These are phyloP conservation scores for Calephelis nemesis DNA, from an alignment of 1,140 invertebrate species.

Conservation along the genomic window DNA sequence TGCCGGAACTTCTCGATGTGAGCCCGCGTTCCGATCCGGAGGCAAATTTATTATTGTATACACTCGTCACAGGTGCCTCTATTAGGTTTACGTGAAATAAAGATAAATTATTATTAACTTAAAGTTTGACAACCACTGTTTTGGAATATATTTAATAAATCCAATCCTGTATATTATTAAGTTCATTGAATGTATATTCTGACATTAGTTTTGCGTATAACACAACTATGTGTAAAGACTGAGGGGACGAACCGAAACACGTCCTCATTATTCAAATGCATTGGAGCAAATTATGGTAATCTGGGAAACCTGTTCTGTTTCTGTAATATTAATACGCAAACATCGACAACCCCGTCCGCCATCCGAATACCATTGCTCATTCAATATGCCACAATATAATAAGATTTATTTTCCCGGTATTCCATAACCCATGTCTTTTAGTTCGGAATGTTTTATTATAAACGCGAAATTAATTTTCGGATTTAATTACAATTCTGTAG, in stretches of 20 bases:
- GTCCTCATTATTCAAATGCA: constrained; percentile 78
- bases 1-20: too few species aligned
- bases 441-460: not conserved
- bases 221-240: constrained; percentile 32
- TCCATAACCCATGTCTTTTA: not conserved
- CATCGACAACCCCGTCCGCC: constrained; percentile 40
- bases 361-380: constrained; percentile 34
- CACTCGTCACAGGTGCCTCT: too few species aligned
- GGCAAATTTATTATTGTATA: too few species aligned
- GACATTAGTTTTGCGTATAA: constrained; percentile 30
- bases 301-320: constrained; percentile 75
- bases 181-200: constrained; percentile 30
- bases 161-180: constrained; percentile 26
- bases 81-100: too few species aligned
- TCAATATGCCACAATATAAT: constrained; percentile 22
- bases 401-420: constrained; percentile 29
- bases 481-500: not conserved
- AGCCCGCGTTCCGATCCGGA: too few species aligned
- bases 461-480: not conserved
- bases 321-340: constrained; percentile 75
- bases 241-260: constrained; percentile 55
- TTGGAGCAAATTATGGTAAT: constrained; percentile 79
- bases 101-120: too few species aligned
- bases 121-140: too few species aligned
- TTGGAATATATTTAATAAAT: not conserved